Conservation (phyloP, 1,140 invertebrate species). For the Lasaia peninsularis region DNA sequence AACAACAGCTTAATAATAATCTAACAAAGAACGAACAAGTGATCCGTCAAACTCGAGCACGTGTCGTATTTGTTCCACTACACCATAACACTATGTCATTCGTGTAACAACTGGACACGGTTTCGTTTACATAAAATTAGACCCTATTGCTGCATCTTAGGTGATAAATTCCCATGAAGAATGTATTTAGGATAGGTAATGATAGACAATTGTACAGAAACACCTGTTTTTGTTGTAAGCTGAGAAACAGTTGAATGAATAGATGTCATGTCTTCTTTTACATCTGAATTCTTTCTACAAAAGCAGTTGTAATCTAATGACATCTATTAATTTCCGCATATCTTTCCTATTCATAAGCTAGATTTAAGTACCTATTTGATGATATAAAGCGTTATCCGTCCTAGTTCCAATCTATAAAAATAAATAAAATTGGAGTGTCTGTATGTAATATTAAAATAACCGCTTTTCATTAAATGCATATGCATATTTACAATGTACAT, state of each 20-base stretch:
- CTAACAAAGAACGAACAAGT: constrained; percentile 14
- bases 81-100: constrained; percentile 21
- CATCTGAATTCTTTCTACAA: too few species aligned
- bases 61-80: constrained; percentile 23
- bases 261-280: not conserved
- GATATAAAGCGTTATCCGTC: too few species aligned
- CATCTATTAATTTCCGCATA: too few species aligned
- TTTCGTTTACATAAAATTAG: not conserved
- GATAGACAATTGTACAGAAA: constrained; percentile 28
- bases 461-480: too few species aligned
- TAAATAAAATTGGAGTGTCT: too few species aligned
- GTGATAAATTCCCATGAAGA: not conserved
- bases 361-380: too few species aligned
- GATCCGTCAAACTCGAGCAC: constrained; percentile 29
- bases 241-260: not conserved
- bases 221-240: not conserved
- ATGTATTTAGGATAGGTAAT: not conserved
- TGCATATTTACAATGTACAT: too few species aligned
- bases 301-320: too few species aligned
- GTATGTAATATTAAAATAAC: too few species aligned
- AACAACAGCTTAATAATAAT: not conserved
- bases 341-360: too few species aligned
- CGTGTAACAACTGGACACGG: constrained; percentile 10
- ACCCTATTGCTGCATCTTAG: not conserved
- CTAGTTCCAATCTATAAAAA: too few species aligned